Conservation (phyloP, 2,797 vertebrate genomes). For the Gymnopithys bicolor region DNA sequence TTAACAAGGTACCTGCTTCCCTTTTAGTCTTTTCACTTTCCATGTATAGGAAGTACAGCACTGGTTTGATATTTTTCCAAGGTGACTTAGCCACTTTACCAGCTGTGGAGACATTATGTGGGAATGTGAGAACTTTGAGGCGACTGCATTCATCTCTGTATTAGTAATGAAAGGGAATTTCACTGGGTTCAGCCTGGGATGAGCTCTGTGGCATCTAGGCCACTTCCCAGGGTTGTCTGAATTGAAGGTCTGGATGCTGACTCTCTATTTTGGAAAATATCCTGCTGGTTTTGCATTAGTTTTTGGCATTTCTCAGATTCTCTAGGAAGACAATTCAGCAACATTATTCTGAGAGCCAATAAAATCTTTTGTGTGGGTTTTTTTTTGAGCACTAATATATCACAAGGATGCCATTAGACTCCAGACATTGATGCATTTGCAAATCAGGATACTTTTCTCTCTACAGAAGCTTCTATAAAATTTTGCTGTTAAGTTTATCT, state of each 20-base stretch:
- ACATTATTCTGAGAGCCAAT: not conserved
- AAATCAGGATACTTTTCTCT: not conserved
- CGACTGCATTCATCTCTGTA: fast-evolving
- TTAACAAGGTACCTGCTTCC: not conserved
- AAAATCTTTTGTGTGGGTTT: not conserved
- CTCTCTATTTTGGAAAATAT: not conserved
- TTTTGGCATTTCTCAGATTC: slow-evolving; percentile 27
- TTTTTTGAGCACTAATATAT: not conserved
- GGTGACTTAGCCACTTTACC: not conserved
- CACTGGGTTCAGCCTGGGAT: not conserved
- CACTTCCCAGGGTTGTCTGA: not conserved
- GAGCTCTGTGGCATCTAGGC: not conserved
- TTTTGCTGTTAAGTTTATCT: not conserved
- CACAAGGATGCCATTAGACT: not conserved
- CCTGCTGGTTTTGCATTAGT: not conserved
- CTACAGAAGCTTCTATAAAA: not conserved
- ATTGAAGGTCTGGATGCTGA: not conserved
- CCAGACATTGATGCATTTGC: not conserved
- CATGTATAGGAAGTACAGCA: fast-evolving
- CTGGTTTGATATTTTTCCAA: not conserved
- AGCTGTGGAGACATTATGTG: fast-evolving
- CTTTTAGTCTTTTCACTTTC: not conserved
- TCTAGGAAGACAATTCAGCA: slow-evolving; percentile 29
- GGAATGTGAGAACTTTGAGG: not conserved
- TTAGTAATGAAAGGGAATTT: not conserved